These are phyloP conservation scores for Rhynchomys soricoides DNA, from an alignment of 2,113 vertebrate genomes.

Conservation along the genomic window DNA sequence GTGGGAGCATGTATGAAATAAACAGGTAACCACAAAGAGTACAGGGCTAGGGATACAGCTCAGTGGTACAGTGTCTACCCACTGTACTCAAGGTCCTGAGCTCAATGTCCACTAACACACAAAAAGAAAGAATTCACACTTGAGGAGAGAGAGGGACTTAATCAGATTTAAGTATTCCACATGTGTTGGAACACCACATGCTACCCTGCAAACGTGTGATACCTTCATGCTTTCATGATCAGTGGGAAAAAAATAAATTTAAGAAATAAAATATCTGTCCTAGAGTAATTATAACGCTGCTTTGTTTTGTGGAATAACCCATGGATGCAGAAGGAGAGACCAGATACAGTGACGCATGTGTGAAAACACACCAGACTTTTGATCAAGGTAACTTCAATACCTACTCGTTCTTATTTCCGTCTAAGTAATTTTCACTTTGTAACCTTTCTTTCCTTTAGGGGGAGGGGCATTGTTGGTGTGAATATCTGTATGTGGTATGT, in stretches of 20 bases:
- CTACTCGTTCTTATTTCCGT: background rate
- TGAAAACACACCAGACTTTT: background rate
- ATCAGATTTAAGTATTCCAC: background rate
- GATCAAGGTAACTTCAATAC: background rate
- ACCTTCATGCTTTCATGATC: background rate
- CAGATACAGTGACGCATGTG: background rate
- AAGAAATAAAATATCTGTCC: background rate
- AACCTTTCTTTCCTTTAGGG: background rate
- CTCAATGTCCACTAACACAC: background rate
- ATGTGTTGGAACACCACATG: background rate
- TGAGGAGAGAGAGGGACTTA: background rate
- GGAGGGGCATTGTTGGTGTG: background rate
- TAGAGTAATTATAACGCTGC: background rate
- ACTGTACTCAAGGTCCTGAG: background rate
- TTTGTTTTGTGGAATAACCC: background rate
- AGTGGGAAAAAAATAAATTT: background rate
- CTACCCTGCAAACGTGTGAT: background rate
- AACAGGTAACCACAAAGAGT: background rate
- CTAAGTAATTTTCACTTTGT: background rate
- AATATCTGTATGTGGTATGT: background rate
- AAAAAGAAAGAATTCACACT: background rate
- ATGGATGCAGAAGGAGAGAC: background rate
- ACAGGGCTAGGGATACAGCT: no score
- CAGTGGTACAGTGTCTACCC: background rate
- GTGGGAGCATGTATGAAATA: fast-evolving